A percentile compares a stretch with the other conserved stretches of the same genome.
Evolutionary conservation across 2,888 invertebrate genomes (phyloP).

Genomic region (Cantharis rufa): DNA sequence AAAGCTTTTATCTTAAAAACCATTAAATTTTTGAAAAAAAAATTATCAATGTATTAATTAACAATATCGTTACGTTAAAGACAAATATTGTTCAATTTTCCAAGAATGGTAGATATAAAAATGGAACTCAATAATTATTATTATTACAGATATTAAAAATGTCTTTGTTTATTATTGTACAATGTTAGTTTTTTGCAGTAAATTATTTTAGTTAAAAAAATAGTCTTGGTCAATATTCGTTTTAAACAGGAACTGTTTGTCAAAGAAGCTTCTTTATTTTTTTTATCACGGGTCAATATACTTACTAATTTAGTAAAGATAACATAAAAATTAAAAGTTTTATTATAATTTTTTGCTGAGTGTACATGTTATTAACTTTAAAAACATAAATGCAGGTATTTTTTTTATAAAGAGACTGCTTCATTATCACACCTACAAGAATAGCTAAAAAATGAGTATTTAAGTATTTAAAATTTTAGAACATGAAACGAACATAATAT

Average conservation of each 20-base stretch:
- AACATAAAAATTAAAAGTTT: background rate
- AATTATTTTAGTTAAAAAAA: background rate
- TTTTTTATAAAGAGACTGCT: too few relatives aligned
- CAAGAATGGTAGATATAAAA: background rate
- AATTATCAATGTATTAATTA: background rate
- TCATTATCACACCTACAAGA: too few relatives aligned
- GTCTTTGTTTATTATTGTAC: background rate
- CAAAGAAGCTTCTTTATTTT: background rate
- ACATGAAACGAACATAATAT: too few relatives aligned
- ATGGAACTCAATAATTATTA: background rate
- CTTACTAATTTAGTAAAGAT: background rate
- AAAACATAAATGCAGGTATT: too few relatives aligned
- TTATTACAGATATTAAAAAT: background rate
- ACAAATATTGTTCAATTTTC: background rate
- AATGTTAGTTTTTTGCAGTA: background rate
- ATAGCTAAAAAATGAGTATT: too few relatives aligned
- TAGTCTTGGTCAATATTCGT: background rate
- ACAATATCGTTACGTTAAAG: background rate
- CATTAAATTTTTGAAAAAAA: background rate
- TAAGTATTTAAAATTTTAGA: too few relatives aligned
- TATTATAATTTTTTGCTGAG: background rate
- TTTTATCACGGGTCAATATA: background rate
- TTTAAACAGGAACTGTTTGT: background rate
- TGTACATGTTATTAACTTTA: too few relatives aligned
- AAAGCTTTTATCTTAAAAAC: background rate